Evolutionary conservation across 1,140 invertebrate species (phyloP), one percentile per base, ranked within the genome.

Genomic region (Hylaeus volcanicus): DNA sequence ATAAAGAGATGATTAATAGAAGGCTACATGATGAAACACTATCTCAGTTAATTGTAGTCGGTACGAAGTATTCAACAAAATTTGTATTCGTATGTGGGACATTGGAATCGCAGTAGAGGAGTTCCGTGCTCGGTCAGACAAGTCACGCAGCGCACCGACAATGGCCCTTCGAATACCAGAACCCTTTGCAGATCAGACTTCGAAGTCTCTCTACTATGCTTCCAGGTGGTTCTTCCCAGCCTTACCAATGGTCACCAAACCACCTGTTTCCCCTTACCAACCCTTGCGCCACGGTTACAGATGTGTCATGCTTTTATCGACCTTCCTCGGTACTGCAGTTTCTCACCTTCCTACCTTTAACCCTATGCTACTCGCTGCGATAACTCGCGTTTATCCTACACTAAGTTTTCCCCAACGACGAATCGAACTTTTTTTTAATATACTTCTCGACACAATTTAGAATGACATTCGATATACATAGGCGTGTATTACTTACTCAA

Each of bases 281-380:
- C 74, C 60, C 56, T 74, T 66, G 26, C 69, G 45, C 58, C 14
- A 65, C 66, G 15, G 45, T 83, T 81, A 86, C 74, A 83, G 71
- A 53, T 69, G 45, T 39, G 65, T 53, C 65, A 64, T 87, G 79
- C 72, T 73, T 74, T 89, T 90, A 90, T 89, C 90, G 89, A 87
- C 89, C 86, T 82, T 43, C 74, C 78, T 82, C 39, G 89, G 83
- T 90, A 90, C 58, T 86, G 71, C 82, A 90, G 89, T 85, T 84
- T 65, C 14, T 58, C 3, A 5, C 0, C 39, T 55, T 1, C 45
- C 43, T 37, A 56, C 11, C 37, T 60, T 12, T 14, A 58, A 12
- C n/a, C 64, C 51, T 2, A 6, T 39, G 1, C 26, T 69, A 56
- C 61, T 51, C 64, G 65, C n/a, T 12, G 12, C 26, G 2, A 37